Percentiles rank a stretch among this genome's conserved stretches.
phyloP scores from a whole-genome alignment of 2,113 vertebrate species.

The Urocitellus parryii region DNA sequence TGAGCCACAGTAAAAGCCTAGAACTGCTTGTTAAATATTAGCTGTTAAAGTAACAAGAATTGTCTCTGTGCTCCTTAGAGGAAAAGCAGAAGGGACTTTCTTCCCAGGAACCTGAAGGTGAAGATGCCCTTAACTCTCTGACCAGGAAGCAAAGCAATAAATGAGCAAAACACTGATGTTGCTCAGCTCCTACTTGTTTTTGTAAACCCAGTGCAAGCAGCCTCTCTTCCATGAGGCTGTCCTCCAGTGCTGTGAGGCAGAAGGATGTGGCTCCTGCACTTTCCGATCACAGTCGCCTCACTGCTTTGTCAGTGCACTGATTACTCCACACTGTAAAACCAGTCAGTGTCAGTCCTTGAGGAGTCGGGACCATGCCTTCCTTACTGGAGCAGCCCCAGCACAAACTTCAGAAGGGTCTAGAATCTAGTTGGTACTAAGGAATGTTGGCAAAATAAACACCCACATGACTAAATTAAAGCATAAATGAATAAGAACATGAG shows the following conservation, averaged over 20 bases:
- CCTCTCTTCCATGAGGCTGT: neutral
- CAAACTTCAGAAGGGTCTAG: neutral
- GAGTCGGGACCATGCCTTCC: neutral
- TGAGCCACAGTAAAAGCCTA: neutral
- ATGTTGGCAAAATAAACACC: neutral
- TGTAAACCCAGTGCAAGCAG: neutral
- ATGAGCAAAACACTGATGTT: neutral
- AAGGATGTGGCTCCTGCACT: neutral
- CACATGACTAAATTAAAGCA: neutral
- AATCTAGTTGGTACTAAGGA: neutral
- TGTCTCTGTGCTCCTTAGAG: neutral
- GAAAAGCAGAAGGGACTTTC: neutral
- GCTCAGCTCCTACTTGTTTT: neutral
- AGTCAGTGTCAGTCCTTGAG: neutral
- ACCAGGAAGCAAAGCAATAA: neutral
- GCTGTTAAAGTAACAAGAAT: neutral
- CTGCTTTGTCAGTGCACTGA: neutral
- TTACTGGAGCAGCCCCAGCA: neutral
- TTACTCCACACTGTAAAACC: neutral
- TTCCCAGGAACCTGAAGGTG: neutral
- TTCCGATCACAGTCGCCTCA: neutral
- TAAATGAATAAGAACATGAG: neutral
- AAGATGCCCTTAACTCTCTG: slow-evolving; percentile 17
- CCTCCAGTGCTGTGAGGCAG: neutral
- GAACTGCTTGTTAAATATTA: neutral